Conservation (phyloP, 2,797 vertebrate genomes). For the Lacerta agilis region DNA sequence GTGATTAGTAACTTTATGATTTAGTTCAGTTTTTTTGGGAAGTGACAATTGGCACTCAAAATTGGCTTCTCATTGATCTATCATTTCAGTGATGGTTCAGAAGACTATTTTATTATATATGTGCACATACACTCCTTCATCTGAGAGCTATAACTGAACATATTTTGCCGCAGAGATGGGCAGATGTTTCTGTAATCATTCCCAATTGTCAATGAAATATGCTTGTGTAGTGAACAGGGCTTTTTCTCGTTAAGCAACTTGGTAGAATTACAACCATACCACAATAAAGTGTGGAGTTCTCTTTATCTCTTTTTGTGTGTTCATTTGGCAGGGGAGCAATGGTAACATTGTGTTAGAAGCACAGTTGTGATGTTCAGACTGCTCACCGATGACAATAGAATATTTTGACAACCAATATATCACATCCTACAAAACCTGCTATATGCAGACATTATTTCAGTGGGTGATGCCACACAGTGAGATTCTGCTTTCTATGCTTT, state of each 20-base stretch:
- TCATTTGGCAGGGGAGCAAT: background rate
- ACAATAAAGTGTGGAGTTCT: background rate
- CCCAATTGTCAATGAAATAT: background rate
- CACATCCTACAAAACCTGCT: background rate
- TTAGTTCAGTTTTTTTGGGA: background rate
- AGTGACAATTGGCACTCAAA: background rate
- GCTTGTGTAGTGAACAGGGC: background rate
- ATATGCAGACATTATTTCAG: background rate
- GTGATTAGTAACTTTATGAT: background rate
- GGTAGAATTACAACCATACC: background rate
- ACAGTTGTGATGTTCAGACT: background rate
- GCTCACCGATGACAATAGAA: background rate
- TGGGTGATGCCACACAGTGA: background rate
- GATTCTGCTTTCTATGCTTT: background rate
- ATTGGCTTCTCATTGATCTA: background rate
- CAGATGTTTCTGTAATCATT: background rate
- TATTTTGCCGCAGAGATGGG: background rate
- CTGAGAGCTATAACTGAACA: background rate
- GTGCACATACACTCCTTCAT: conserved; percentile 10
- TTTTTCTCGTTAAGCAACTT: background rate
- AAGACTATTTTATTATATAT: background rate
- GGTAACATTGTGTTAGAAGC: background rate
- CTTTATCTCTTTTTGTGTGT: background rate
- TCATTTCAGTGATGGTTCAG: background rate
- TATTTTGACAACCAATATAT: background rate